Conservation (phyloP, 2,113 vertebrate species). For the Phalacrocorax pelagicus region DNA sequence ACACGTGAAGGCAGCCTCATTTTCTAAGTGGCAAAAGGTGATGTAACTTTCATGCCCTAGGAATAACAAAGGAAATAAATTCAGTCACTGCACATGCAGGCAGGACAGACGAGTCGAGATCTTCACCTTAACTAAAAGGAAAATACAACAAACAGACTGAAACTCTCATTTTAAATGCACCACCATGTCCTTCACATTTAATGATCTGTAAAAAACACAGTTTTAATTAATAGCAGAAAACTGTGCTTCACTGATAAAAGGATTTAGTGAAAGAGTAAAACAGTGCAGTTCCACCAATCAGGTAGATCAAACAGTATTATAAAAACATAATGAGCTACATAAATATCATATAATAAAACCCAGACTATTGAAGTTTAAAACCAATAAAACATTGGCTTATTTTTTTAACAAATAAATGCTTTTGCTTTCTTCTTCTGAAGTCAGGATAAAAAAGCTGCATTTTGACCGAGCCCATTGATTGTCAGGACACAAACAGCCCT, state of each 20-base stretch:
- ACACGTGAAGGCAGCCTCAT: constrained; percentile 80
- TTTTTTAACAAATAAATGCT: background rate
- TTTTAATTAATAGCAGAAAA: background rate
- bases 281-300: background rate
- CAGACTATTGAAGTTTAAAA: background rate
- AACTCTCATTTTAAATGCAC: background rate
- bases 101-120: background rate
- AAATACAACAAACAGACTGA: background rate
- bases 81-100: background rate
- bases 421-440: background rate
- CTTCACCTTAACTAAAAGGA: background rate
- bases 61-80: background rate
- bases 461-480: background rate
- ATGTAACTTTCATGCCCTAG: constrained; percentile 82
- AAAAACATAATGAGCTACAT: background rate
- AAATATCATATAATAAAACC: background rate
- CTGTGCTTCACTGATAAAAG: background rate
- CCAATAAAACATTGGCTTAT: background rate
- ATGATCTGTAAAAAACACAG: background rate
- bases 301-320: background rate
- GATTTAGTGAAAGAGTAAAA: background rate
- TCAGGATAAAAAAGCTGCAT: background rate
- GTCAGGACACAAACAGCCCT: background rate
- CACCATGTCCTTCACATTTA: fast-evolving
- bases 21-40: constrained; percentile 82